phyloP scores from a whole-genome alignment of 1,140 invertebrate genomes.

The Rhyzopertha dominica region DNA sequence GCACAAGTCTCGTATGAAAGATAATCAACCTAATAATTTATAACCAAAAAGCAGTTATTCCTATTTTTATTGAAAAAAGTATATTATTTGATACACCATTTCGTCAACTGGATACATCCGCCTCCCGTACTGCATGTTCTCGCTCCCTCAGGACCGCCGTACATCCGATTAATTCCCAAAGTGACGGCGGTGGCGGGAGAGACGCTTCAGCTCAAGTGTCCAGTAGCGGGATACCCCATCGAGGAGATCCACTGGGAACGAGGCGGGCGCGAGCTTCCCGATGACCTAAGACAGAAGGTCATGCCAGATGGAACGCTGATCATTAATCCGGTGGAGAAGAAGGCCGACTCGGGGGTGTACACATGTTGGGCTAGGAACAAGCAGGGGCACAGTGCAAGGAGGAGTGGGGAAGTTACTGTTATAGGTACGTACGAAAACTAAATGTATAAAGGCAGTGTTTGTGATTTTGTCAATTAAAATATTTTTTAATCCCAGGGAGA shows the following conservation, averaged over 20 bases:
- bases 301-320: conserved; percentile 66
- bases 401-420: conserved; percentile 67
- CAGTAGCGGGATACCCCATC: conserved; percentile 81
- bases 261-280: conserved; percentile 67
- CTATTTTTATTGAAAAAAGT: no score
- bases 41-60: no score
- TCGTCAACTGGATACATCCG: background rate
- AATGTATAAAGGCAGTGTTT: no score
- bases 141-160: conserved; percentile 64
- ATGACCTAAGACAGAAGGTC: conserved; percentile 75
- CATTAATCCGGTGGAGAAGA: conserved; percentile 70
- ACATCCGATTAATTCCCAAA: conserved; percentile 76
- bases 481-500: no score
- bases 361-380: conserved; percentile 71
- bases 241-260: conserved; percentile 78
- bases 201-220: conserved; percentile 72
- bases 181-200: conserved; percentile 81
- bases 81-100: background rate
- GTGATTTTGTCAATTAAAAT: no score
- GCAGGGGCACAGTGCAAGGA: conserved; percentile 65
- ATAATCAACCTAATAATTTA: no score
- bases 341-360: conserved; percentile 70
- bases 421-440: conserved; percentile 68
- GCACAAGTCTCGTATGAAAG: no score
- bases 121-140: background rate